A percentile compares a stretch with the other conserved stretches of the same genome.
These are phyloP conservation scores for Pterois miles DNA, from an alignment of 2,797 vertebrate genomes.

Conservation along the genomic window DNA sequence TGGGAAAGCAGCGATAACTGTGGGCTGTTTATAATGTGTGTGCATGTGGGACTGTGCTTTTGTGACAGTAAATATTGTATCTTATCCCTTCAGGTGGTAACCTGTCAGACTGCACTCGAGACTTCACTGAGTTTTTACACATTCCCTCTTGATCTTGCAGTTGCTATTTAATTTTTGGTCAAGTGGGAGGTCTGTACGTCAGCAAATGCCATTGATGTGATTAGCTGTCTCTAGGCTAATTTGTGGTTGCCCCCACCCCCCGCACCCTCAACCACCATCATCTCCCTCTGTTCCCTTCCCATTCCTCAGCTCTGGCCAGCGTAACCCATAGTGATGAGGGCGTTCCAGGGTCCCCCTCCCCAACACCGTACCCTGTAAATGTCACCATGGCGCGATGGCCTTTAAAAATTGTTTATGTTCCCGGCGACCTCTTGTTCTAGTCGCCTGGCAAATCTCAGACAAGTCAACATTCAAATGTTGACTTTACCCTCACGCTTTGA, in stretches of 20 bases:
- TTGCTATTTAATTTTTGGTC: slow-evolving; percentile 29
- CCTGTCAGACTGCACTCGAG: slow-evolving; percentile 26
- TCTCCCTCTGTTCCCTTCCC: slow-evolving; percentile 68
- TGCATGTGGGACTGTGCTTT: background rate
- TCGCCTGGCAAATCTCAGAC: slow-evolving; percentile 60
- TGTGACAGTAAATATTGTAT: background rate
- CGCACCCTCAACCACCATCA: slow-evolving; percentile 41
- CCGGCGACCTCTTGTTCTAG: slow-evolving; percentile 57
- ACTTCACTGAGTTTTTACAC: background rate
- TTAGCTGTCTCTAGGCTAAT: slow-evolving; percentile 72
- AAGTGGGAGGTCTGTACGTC: slow-evolving; percentile 68
- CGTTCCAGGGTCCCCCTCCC: slow-evolving; percentile 43
- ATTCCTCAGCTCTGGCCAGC: slow-evolving; percentile 77
- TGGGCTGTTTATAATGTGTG: slow-evolving; percentile 32
- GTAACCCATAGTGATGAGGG: slow-evolving; percentile 82
- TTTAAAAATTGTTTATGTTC: slow-evolving; percentile 81
- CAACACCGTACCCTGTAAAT: slow-evolving; percentile 80
- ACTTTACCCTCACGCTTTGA: slow-evolving; percentile 33
- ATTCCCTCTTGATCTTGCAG: background rate
- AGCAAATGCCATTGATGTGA: slow-evolving; percentile 72
- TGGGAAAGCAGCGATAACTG: slow-evolving; percentile 33
- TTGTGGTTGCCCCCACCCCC: slow-evolving; percentile 44
- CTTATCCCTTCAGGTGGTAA: slow-evolving; percentile 27
- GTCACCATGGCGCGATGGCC: slow-evolving; percentile 75
- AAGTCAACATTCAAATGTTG: slow-evolving; percentile 66